These are phyloP conservation scores for Gobius niger DNA, from an alignment of 2,113 vertebrate species.

Conservation along the genomic window DNA sequence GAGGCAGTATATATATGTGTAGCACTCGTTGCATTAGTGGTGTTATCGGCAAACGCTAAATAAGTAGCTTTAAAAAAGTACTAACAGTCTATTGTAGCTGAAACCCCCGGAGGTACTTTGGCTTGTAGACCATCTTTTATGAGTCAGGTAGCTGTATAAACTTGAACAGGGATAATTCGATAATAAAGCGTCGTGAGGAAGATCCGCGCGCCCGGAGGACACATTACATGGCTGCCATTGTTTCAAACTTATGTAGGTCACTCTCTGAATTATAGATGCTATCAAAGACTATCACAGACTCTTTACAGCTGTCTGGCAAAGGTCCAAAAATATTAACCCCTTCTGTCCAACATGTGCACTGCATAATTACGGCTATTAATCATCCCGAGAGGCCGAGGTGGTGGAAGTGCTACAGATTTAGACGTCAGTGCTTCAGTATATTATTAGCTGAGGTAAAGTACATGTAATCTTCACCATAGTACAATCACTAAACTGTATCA, in stretches of 20 bases:
- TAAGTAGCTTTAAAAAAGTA: background rate
- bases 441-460: too few relatives aligned
- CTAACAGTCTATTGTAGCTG: background rate
- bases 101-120: background rate
- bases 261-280: constrained; percentile 32
- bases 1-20: background rate
- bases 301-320: constrained; percentile 26
- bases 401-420: background rate
- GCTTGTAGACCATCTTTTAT: background rate
- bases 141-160: constrained; percentile 7
- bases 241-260: constrained; percentile 46
- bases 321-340: constrained; percentile 29
- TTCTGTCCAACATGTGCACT: constrained; percentile 16
- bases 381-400: background rate
- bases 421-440: background rate
- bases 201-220: constrained; percentile 1
- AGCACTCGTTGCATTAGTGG: background rate
- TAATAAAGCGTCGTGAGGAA: constrained; percentile 31
- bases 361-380: constrained; percentile 41
- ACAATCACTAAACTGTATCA: too few relatives aligned
- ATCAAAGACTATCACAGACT: constrained; percentile 23
- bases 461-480: too few relatives aligned
- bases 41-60: background rate
- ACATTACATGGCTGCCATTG: constrained; percentile 10
- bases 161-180: constrained; percentile 32